phyloP scores from a whole-genome alignment of 2,797 vertebrate species.

The Urocyon cinereoargenteus region DNA sequence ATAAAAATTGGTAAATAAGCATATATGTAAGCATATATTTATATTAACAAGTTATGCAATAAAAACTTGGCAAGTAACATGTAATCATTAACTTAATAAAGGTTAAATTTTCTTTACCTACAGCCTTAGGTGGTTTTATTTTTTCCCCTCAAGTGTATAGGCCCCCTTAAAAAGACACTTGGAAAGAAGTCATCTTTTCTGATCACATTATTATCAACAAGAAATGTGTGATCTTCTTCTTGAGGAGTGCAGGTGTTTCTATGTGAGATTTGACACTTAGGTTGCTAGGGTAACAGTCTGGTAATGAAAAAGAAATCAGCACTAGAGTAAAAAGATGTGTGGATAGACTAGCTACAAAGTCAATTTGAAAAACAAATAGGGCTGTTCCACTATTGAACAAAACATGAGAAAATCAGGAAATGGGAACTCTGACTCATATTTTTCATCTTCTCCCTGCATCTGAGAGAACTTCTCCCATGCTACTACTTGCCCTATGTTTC shows the following conservation, averaged over 20 bases:
- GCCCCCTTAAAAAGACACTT: slow-evolving; percentile 16
- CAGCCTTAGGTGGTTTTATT: not conserved
- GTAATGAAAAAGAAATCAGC: slow-evolving; percentile 15
- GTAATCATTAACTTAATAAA: slow-evolving; percentile 8
- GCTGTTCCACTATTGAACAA: not conserved
- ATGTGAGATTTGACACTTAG: slow-evolving; percentile 43
- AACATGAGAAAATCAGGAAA: not conserved
- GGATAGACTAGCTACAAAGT: not conserved
- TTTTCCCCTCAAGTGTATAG: not conserved
- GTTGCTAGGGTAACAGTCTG: slow-evolving; percentile 50
- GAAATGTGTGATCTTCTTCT: slow-evolving; percentile 60
- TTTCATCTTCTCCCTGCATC: not conserved
- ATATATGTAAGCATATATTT: not conserved
- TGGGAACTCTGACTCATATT: not conserved
- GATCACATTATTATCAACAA: slow-evolving; percentile 18
- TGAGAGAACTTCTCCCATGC: fast-evolving
- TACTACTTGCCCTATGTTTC: not conserved
- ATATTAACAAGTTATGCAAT: not conserved
- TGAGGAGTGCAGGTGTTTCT: slow-evolving; percentile 47
- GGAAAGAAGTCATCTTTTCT: not conserved
- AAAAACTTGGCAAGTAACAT: not conserved
- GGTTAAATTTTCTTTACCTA: not conserved
- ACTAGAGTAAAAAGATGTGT: slow-evolving; percentile 14
- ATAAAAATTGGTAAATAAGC: not conserved
- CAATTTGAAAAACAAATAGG: not conserved